Conservation (phyloP, 2,113 vertebrate genomes). For the Ictalurus furcatus region DNA sequence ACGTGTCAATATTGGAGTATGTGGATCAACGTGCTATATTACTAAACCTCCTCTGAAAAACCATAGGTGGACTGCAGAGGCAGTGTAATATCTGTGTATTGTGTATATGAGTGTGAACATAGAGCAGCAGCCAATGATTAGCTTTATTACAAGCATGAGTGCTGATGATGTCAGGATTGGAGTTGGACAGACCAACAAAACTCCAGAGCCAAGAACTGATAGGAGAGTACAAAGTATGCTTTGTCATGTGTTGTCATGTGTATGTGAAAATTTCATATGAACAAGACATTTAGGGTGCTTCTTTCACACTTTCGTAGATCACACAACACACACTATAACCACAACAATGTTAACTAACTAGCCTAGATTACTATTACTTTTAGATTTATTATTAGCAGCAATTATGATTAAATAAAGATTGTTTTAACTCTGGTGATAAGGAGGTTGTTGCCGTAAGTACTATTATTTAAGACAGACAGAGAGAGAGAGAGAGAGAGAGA, state of each 20-base stretch:
- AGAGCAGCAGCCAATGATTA: background rate
- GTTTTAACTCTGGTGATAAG: background rate
- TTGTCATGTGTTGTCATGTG: background rate
- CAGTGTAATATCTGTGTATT: background rate
- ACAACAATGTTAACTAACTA: background rate
- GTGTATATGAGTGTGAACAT: background rate
- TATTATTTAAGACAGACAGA: background rate
- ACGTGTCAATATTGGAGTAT: background rate
- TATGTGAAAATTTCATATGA: background rate
- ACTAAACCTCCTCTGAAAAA: background rate
- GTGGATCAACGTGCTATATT: background rate
- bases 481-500: too few species aligned
- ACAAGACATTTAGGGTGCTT: background rate
- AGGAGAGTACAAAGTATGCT: constrained; percentile 1
- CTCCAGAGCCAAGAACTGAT: constrained; percentile 23
- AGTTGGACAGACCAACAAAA: background rate
- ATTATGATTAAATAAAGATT: background rate
- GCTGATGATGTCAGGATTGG: background rate
- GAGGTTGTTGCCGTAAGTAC: background rate
- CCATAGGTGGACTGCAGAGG: background rate
- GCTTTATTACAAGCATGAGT: background rate
- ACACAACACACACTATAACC: background rate
- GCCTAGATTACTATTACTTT: background rate
- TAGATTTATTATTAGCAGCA: background rate
- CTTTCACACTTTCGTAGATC: background rate